phyloP scores from a whole-genome alignment of 2,113 vertebrate species.

The Channa maculata region DNA sequence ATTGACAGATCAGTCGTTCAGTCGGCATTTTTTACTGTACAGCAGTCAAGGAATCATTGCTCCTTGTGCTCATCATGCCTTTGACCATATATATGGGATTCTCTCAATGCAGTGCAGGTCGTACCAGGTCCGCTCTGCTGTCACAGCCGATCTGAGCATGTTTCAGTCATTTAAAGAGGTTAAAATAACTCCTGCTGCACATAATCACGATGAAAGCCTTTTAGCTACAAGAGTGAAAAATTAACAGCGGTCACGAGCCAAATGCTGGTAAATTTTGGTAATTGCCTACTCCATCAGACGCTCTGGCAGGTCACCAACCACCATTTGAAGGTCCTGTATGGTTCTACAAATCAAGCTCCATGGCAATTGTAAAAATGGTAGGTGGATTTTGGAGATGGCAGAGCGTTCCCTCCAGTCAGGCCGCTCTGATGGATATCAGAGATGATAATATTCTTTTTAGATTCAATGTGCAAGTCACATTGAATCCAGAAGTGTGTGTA shows the following conservation, averaged over 20 bases:
- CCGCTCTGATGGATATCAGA: too few species aligned
- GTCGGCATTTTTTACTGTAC: too few species aligned
- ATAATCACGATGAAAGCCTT: conserved; percentile 47
- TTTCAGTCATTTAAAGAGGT: conserved; percentile 41
- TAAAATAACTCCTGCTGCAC: conserved; percentile 44
- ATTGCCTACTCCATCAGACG: conserved; percentile 41
- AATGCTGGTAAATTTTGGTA: conserved; percentile 47
- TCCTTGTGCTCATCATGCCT: too few species aligned
- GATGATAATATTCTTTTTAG: too few species aligned
- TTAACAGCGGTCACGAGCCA: conserved; percentile 39
- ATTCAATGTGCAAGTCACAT: too few species aligned
- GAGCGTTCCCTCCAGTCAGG: too few species aligned
- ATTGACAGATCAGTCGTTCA: not conserved
- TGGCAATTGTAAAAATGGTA: not conserved
- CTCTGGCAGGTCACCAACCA: conserved; percentile 48
- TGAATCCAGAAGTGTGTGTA: too few species aligned
- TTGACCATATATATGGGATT: too few species aligned
- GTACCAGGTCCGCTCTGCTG: not conserved
- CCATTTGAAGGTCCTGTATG: conserved; percentile 32
- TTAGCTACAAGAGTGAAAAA: conserved; percentile 39
- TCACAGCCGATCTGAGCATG: not conserved
- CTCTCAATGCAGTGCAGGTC: not conserved
- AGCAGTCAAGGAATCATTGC: too few species aligned
- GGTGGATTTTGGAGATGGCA: conserved; percentile 6
- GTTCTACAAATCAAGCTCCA: conserved; percentile 31